Conservation (phyloP, 1,140 invertebrate species). For the Eriosoma lanigerum region DNA sequence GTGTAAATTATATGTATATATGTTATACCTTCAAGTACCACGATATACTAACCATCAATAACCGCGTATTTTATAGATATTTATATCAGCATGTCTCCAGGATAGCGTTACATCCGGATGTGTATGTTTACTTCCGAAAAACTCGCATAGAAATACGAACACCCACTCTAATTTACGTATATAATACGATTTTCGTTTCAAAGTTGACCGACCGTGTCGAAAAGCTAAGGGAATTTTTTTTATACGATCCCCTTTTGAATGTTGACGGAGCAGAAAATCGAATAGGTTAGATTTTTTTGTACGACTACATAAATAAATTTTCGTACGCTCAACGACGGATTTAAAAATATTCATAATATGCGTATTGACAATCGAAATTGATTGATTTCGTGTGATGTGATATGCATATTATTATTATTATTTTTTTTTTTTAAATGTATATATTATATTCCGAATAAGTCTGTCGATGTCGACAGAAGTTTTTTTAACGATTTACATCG, state of each 20-base stretch:
- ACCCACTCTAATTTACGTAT: background rate
- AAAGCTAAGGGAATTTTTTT: background rate
- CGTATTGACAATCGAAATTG: background rate
- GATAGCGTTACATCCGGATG: background rate
- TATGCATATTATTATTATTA: constrained; percentile 8
- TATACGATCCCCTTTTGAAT: background rate
- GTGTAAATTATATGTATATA: background rate
- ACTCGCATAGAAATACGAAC: background rate
- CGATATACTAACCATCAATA: background rate
- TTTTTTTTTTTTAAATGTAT: no score
- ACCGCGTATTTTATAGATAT: background rate
- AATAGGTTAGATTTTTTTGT: constrained; percentile 3
- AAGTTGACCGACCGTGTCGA: constrained; percentile 1
- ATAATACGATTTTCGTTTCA: constrained; percentile 24
- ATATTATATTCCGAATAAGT: no score
- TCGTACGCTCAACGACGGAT: no score
- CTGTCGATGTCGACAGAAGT: no score
- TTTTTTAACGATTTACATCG: no score
- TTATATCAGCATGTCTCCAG: background rate
- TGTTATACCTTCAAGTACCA: background rate
- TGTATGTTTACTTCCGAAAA: background rate
- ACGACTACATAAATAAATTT: background rate
- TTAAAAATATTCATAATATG: background rate
- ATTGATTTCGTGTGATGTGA: background rate
- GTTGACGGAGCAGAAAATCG: background rate